Evolutionary conservation across 1,140 invertebrate genomes (phyloP).

Genomic region (Tetragonula clypearis): DNA sequence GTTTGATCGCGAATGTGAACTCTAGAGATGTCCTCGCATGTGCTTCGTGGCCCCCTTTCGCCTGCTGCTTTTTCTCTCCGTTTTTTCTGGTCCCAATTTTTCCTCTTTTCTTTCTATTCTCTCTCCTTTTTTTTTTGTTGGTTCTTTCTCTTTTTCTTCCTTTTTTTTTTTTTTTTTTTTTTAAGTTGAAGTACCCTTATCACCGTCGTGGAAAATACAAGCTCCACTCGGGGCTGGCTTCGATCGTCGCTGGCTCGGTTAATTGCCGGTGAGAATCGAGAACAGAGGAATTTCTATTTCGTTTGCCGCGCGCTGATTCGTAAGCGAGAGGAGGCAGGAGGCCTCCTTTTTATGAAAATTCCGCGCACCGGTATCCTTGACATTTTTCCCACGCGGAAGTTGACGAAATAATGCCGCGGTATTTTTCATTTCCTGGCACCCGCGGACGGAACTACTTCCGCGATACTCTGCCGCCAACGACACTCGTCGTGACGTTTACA

Average conservation of each 20-base stretch:
- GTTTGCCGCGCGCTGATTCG: not conserved
- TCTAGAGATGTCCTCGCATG: constrained; percentile 70
- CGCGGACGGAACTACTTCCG: not conserved
- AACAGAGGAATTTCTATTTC: constrained; percentile 22
- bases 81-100: constrained; percentile 8
- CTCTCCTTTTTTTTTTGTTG: not conserved
- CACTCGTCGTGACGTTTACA: not conserved
- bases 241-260: constrained; percentile 3
- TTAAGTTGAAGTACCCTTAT: not conserved
- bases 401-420: not conserved
- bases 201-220: not conserved
- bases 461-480: not conserved
- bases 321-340: not conserved
- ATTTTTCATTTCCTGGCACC: constrained; percentile 66
- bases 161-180: not conserved
- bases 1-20: not conserved
- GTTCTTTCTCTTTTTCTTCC: too few relatives aligned
- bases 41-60: constrained; percentile 57
- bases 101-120: not conserved
- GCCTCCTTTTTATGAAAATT: constrained; percentile 8
- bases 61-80: constrained; percentile 10
- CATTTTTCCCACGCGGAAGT: not conserved
- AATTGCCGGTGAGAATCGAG: constrained; percentile 8
- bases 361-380: not conserved
- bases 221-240: not conserved